Evolutionary conservation across 35 echinoderm and acorn worm genomes (phyloP).

Genomic region (Eucidaris tribuloides): DNA sequence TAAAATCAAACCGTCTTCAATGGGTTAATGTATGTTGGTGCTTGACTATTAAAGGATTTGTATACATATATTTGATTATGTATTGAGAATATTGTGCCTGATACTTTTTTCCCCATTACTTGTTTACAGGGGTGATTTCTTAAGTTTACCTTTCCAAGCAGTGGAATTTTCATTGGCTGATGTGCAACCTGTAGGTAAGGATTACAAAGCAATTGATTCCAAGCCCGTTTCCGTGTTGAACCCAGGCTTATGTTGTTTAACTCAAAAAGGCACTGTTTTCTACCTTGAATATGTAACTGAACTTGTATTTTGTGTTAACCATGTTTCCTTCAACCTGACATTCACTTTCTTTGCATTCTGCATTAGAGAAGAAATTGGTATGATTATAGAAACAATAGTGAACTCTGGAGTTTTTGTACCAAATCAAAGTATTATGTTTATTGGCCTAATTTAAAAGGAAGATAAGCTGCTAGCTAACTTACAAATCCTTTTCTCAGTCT

Average conservation of each 20-base stretch:
- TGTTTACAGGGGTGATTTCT: slow-evolving; percentile 65
- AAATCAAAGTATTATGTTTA: too few relatives aligned
- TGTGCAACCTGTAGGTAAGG: slow-evolving; percentile 63
- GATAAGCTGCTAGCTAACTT: too few relatives aligned
- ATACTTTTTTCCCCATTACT: background rate
- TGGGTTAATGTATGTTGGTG: background rate
- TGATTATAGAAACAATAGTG: too few relatives aligned
- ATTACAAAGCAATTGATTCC: background rate
- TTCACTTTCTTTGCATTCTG: background rate
- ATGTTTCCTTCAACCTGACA: background rate
- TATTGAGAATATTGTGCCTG: background rate
- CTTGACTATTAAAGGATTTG: background rate
- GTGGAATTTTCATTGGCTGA: slow-evolving; percentile 67
- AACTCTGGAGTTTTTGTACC: too few relatives aligned
- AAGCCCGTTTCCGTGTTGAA: background rate
- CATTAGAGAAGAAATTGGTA: background rate
- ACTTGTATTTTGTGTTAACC: background rate
- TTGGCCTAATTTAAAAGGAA: too few relatives aligned
- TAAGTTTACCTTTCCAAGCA: slow-evolving; percentile 81
- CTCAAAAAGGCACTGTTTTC: background rate
- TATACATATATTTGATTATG: background rate
- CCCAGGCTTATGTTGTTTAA: background rate
- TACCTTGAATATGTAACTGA: background rate
- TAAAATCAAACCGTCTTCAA: too few relatives aligned
- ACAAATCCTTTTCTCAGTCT: too few relatives aligned